These are phyloP conservation scores for Phaedon cochleariae DNA, from an alignment of 2,888 invertebrate species.

Conservation along the genomic window DNA sequence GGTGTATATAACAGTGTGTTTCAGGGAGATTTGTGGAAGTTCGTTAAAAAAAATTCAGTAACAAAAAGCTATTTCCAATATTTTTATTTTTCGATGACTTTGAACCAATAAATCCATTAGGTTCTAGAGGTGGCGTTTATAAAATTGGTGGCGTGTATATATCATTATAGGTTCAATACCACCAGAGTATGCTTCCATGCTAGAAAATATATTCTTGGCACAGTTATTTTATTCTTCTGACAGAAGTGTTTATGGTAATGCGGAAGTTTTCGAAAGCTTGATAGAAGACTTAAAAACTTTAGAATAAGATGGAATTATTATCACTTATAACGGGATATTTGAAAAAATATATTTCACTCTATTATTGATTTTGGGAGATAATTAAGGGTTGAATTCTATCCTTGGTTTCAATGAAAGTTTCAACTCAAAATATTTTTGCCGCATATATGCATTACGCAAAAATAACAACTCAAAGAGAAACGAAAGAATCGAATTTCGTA, in stretches of 20 bases:
- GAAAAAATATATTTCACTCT: conserved; percentile 26
- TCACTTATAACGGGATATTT: too few relatives aligned
- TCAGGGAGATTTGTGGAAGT: neutral
- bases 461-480: conserved; percentile 16
- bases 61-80: neutral
- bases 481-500: neutral
- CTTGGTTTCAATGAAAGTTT: conserved; percentile 30
- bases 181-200: neutral
- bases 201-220: conserved; percentile 37
- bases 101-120: conserved; percentile 8
- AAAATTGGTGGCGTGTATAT: conserved; percentile 17
- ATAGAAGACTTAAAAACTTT: conserved; percentile 30
- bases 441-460: conserved; percentile 21
- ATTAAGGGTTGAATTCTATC: conserved; percentile 31
- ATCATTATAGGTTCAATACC: too few relatives aligned
- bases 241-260: conserved; percentile 27
- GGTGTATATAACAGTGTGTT: neutral
- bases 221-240: conserved; percentile 25
- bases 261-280: conserved; percentile 29
- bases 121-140: conserved; percentile 5
- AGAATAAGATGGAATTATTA: conserved; percentile 27
- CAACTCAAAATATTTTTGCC: conserved; percentile 24
- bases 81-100: conserved; percentile 7
- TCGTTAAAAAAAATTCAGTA: neutral
- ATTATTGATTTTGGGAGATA: conserved; percentile 32